Evolutionary conservation across 2,113 vertebrate species (phyloP).

Genomic region (Microcebus lehilahytsara): DNA sequence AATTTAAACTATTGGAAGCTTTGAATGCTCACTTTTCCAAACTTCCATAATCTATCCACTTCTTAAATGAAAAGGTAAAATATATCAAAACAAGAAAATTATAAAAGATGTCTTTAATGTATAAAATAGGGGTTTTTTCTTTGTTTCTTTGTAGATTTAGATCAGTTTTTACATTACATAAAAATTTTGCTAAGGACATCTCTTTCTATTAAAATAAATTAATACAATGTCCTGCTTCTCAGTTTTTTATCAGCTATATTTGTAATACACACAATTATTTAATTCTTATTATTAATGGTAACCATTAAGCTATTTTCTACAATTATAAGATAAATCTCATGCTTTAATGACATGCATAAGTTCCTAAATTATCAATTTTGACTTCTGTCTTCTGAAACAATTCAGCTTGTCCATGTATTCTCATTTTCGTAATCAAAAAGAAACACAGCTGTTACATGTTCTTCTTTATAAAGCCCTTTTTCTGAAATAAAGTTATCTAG

Average conservation of each 20-base stretch:
- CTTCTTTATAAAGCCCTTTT: not conserved
- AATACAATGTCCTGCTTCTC: not conserved
- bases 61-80: not conserved
- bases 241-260: conserved; percentile 30
- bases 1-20: not conserved
- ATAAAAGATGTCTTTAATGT: not conserved
- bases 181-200: not conserved
- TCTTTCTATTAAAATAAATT: not conserved
- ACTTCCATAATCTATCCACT: not conserved
- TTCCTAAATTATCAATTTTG: not conserved
- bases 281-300: conserved; percentile 47
- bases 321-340: conserved; percentile 72
- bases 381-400: conserved; percentile 29
- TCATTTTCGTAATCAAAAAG: conserved; percentile 43
- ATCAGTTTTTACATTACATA: not conserved
- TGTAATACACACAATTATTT: conserved; percentile 55
- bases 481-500: conserved; percentile 58
- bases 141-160: not conserved
- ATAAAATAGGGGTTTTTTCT: not conserved
- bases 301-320: conserved; percentile 46
- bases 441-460: conserved; percentile 46
- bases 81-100: not conserved
- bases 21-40: not conserved
- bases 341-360: conserved; percentile 29
- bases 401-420: not conserved